These are phyloP conservation scores for human (Homo sapiens) DNA, from an alignment of 2,113 vertebrate genomes.

Conservation along the genomic window DNA sequence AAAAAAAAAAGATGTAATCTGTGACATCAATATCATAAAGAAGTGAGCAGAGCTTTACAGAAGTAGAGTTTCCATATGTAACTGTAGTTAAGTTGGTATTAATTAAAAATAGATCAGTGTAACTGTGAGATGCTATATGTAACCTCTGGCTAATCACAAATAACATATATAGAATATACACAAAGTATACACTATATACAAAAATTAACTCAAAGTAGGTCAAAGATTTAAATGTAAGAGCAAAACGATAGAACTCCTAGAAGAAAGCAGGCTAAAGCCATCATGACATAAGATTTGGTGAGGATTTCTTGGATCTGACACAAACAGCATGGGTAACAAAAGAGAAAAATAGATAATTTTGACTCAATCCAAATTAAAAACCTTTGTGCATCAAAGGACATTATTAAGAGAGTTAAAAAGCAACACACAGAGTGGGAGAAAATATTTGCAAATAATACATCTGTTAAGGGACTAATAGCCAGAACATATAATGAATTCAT, in stretches of 20 bases:
- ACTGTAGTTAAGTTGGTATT: background rate
- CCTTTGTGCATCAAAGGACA: background rate
- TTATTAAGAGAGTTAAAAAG: background rate
- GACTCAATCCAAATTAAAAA: background rate
- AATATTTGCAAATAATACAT: background rate
- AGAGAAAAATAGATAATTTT: background rate
- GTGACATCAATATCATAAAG: background rate
- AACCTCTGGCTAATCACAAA: background rate
- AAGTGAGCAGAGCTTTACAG: background rate
- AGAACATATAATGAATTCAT: background rate
- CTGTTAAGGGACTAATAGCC: background rate
- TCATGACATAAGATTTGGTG: background rate
- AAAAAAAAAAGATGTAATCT: background rate
- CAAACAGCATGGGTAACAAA: background rate
- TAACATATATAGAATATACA: background rate
- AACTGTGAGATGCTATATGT: background rate
- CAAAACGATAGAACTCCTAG: background rate
- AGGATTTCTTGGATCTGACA: background rate
- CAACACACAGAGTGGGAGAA: background rate
- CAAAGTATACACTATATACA: background rate
- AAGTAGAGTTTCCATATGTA: background rate
- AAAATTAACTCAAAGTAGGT: background rate
- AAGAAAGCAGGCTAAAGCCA: background rate
- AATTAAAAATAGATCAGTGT: background rate
- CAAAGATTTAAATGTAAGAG: background rate